A percentile compares a stretch with the other conserved stretches of the same genome.
Conservation (phyloP, 2,888 invertebrate genomes). For the Platycheirus rosarum region DNA sequence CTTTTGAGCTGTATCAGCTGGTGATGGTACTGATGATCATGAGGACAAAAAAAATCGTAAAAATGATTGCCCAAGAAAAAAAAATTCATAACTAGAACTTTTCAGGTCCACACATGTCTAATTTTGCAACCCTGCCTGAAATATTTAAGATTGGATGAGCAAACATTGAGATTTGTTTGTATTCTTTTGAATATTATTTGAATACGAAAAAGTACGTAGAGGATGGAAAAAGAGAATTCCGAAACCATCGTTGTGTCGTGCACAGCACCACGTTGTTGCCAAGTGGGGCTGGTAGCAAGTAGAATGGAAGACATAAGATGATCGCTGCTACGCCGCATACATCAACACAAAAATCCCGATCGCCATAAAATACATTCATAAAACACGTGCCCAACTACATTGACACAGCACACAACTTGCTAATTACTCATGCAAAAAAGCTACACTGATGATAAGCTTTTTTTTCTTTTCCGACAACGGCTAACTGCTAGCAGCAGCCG, state of each 20-base stretch:
- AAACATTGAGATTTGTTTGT: constrained; percentile 55
- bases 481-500: neutral
- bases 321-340: constrained; percentile 50
- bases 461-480: constrained; percentile 11
- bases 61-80: constrained; percentile 35
- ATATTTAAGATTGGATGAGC: constrained; percentile 64
- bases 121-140: constrained; percentile 55
- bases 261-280: constrained; percentile 66
- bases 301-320: constrained; percentile 59
- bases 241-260: constrained; percentile 46
- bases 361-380: constrained; percentile 72
- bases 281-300: constrained; percentile 58
- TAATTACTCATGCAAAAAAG: constrained; percentile 73
- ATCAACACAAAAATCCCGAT: constrained; percentile 50
- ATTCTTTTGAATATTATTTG: constrained; percentile 11
- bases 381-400: constrained; percentile 82
- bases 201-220: constrained; percentile 29
- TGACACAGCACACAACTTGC: constrained; percentile 70
- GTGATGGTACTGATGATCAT: constrained; percentile 49
- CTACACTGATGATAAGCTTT: constrained; percentile 57
- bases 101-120: constrained; percentile 73
- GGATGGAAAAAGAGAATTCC: constrained; percentile 52
- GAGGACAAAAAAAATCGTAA: constrained; percentile 33
- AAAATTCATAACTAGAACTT: constrained; percentile 61
- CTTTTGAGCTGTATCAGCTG: constrained; percentile 55